A percentile compares a stretch with the other conserved stretches of the same genome.
These are phyloP conservation scores for Orthosia gothica DNA, from an alignment of 2,888 invertebrate genomes.

Conservation along the genomic window DNA sequence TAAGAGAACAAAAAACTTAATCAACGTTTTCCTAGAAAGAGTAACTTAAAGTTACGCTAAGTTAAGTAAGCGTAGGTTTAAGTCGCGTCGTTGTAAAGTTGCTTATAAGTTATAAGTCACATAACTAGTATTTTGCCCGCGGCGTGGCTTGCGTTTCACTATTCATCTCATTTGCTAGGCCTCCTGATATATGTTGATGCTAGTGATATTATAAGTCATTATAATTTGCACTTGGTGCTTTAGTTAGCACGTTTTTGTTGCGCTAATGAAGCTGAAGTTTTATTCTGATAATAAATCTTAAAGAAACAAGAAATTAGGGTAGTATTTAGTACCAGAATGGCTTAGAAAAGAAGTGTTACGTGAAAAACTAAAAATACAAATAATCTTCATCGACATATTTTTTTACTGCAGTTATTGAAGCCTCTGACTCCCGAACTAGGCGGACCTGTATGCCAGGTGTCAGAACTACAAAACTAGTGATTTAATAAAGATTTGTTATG, in stretches of 20 bases:
- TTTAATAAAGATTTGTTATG: too few species aligned
- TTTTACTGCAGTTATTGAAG: too few species aligned
- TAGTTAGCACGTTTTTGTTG: conserved; percentile 25
- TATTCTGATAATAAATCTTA: neutral
- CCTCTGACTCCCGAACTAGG: too few species aligned
- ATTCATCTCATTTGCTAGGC: conserved; percentile 58
- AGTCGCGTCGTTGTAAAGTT: conserved; percentile 58
- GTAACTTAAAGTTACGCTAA: conserved; percentile 48
- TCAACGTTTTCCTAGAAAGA: conserved; percentile 52
- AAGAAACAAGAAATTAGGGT: too few species aligned
- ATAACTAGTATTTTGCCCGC: conserved; percentile 63
- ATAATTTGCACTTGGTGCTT: conserved; percentile 41
- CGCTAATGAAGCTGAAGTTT: conserved; percentile 21
- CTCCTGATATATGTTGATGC: conserved; percentile 50
- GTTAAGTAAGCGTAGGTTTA: conserved; percentile 56
- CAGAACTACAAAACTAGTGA: too few species aligned
- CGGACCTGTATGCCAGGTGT: too few species aligned
- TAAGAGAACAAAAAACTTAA: conserved; percentile 12
- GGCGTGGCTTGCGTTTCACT: conserved; percentile 61
- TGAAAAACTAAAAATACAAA: too few species aligned
- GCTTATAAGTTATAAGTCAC: conserved; percentile 54
- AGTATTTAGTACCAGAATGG: neutral
- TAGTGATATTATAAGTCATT: conserved; percentile 57
- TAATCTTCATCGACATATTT: too few species aligned
- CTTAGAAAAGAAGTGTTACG: neutral